Base-by-base conservation (phyloP, 2,888 invertebrate genomes). In the Spicauda simplicius region DNA sequence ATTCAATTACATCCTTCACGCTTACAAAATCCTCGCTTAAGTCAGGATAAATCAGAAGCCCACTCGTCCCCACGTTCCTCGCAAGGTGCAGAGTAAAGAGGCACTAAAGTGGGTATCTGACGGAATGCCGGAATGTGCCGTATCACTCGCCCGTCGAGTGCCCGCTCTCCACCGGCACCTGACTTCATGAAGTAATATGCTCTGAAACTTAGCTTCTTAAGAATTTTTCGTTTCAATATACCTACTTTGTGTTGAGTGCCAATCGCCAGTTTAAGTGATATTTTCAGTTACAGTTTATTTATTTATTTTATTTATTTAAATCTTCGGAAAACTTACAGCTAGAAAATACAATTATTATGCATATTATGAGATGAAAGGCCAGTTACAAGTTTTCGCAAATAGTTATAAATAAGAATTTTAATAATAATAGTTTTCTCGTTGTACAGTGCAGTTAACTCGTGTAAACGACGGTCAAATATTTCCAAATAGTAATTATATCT, bases 91-190 rank as follows among this genome's bases (percentile, higher is more conserved):
- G 62, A 45, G 41, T 45, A 55, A n/a, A 63, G 55, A 18, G 63
- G 11, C 11, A n/a, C 14, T 63, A 19, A 30, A 63, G 45, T n/a
- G 63, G 33, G 63, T 45, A 48, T 55, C 63, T 55, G 63, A 63
- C 25, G 63, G 45, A 45, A 45, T 45, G n/a, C 45, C 45, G 25
- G 53, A 55, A 63, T 63, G 63, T 63, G 63, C 63, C 63, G 45
- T 63, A 63, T 63, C 63, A 55, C 55, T 55, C 55, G 30, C 54
- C 8, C 48, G 63, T 54, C 48, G 48, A 63, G 63, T n/a, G n/a
- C 6, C 45, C 45, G 14, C 45, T 45, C n/a, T 45, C 14, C 45
- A 45, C n/a, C 0, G 5, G 6, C 33, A 33, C 45, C 45, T 25
- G 25, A n/a, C n/a, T n/a, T 45, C 45, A 14, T 45, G 14, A 45